Percentiles rank a stretch among this genome's conserved stretches.
These are phyloP conservation scores for Mustela erminea DNA, from an alignment of 2,797 vertebrate genomes.

Conservation along the genomic window DNA sequence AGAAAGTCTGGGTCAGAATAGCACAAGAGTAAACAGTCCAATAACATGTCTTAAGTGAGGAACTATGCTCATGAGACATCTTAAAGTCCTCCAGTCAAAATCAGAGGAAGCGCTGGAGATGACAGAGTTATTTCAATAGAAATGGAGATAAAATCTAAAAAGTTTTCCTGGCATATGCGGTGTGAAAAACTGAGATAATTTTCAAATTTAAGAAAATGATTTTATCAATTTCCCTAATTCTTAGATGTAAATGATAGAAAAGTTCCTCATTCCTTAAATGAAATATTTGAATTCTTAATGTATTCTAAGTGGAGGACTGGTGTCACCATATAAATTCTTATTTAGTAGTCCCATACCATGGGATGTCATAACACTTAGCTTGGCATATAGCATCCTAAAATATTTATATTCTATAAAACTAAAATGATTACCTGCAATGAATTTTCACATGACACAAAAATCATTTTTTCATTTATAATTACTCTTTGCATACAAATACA, in stretches of 20 bases:
- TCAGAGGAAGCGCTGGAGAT: not conserved
- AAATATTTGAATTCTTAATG: not conserved
- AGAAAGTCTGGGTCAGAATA: not conserved
- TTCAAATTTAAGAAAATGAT: not conserved
- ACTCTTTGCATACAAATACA: not conserved
- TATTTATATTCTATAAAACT: slow-evolving; percentile 22
- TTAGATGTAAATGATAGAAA: not conserved
- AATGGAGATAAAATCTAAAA: not conserved
- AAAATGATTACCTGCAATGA: not conserved
- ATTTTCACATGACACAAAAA: not conserved
- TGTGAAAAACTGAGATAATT: not conserved
- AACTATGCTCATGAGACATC: not conserved
- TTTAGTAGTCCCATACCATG: not conserved
- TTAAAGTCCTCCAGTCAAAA: not conserved
- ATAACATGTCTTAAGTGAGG: not conserved
- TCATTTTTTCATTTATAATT: slow-evolving; percentile 9
- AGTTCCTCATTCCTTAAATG: not conserved
- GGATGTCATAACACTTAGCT: not conserved
- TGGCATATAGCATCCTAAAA: not conserved
- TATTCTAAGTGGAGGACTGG: not conserved
- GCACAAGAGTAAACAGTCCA: not conserved
- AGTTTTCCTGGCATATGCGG: not conserved
- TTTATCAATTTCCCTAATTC: not conserved
- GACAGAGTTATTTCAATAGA: not conserved
- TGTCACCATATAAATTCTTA: not conserved